Base-by-base conservation (phyloP, 2,797 vertebrate species). In the Urocyon cinereoargenteus region DNA sequence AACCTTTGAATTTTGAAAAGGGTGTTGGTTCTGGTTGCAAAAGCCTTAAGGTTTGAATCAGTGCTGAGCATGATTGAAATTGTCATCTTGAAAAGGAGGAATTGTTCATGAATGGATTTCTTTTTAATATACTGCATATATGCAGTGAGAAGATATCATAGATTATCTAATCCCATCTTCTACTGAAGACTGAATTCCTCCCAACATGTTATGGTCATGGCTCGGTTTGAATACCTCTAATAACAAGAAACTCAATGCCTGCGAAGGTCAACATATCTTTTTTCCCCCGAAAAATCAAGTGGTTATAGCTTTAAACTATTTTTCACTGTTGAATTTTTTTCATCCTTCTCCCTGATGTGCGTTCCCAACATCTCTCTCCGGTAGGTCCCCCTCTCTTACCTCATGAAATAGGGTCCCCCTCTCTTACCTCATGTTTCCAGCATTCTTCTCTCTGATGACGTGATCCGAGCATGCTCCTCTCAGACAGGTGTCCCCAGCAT, bases 1-100 rank as follows among this genome's bases (percentile, higher is more conserved):
- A 94, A 91, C 45, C 26, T 82, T 95, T 96, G 83, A 95, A 97
- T 97, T 94, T 91, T 97, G 72, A 88, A 94, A 90, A 49, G 19
- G 26, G 14, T 95, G 8, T 85, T 94, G 51, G 26, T 94, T 96
- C 62, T 93, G 62, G 64, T 95, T 95, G 57, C n/a, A 93, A 86
- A 87, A 83, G 68, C 64, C 81, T 86, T 90, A 10, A 90, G 28
- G 40, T 93, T 86, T 94, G 40, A 95, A 72, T 90, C 24, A 55
- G 24, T 31, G 57, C 49, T 77, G 62, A 97, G 86, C 53, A 95
- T 61, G 78, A 92, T 57, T 83, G 86, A 90, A 97, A 97, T 83
- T 73, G 83, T 92, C 62, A 92, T 81, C 81, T 95, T 87, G 31
- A 16, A 96, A 97, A 95, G 79, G 7, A 82, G 62, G 21, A 83